Evolutionary conservation across 2,797 vertebrate species (phyloP), one percentile per base, ranked within the genome.

Genomic region (Pseudotriccus pelzelni): DNA sequence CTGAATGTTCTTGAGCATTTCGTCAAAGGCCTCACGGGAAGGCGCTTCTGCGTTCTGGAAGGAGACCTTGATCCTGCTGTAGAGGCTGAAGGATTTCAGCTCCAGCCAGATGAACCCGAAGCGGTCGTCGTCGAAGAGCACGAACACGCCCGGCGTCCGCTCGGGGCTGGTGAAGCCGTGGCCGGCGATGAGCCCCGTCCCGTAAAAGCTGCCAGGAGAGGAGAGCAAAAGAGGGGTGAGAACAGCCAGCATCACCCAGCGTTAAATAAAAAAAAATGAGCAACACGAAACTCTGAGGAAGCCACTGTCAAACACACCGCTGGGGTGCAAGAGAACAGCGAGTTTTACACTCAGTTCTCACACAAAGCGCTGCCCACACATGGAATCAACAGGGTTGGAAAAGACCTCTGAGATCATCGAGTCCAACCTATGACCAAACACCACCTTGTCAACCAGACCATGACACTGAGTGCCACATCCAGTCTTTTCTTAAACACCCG

Each of bases 21-120:
- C 98, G 12, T 99, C 99, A 3, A 99, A 99, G 53, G 98, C 99
- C 98, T 99, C 99, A 30, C 98, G 97, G 94, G 98, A 98, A 1
- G 99, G 99, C 0, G 99, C 99, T 1, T 99, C 98, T 2, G 99
- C 99, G 0, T 99, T 98, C 97, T 98, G 98, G 94, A 99, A 99
- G 84, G 98, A 95, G 96, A 99, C 99, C 80, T 98, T 99, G 97
- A 99, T 98, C n/a, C 99, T 97, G 96, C 99, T 99, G 98, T 99
- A 99, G 77, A 99, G 97, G 88, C 99, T 99, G 97, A 99, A 99
- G 77, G 99, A 99, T 94, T 99, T 99, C 39, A 99, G 98, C 97
- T 99, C 99, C 96, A 99, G 97, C 99, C 99, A 99, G 97, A 99
- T 99, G 98, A 99, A 99, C 41, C 99, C 99, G 4, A 99, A 99